A percentile compares a stretch with the other conserved stretches of the same genome.
These are phyloP conservation scores for Ophion slaviceki DNA, from an alignment of 2,888 invertebrate genomes.

Conservation along the genomic window DNA sequence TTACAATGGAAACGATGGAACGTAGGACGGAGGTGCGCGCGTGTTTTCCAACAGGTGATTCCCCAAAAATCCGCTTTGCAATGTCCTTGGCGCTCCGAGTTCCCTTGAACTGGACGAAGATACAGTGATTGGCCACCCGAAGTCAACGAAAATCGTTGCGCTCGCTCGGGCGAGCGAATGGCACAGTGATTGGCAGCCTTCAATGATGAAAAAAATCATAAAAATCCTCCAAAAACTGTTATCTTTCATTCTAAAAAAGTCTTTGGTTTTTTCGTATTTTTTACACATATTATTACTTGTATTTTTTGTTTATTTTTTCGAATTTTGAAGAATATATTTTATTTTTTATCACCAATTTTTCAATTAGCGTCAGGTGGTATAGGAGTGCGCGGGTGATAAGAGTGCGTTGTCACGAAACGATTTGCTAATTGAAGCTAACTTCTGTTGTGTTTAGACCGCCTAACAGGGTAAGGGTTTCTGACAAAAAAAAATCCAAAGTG, in stretches of 20 bases:
- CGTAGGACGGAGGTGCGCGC: conserved; percentile 31
- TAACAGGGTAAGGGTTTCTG: no score
- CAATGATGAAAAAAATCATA: not conserved
- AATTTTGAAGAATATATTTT: no score
- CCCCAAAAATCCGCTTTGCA: conserved; percentile 39
- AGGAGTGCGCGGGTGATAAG: no score
- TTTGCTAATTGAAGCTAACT: no score
- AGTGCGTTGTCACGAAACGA: no score
- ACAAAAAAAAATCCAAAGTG: no score
- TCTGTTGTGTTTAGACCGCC: no score
- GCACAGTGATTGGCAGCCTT: not conserved
- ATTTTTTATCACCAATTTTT: no score
- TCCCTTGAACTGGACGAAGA: not conserved
- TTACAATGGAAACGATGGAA: conserved; percentile 36
- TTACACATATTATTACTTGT: not conserved
- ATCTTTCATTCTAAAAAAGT: not conserved
- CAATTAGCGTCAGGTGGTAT: no score
- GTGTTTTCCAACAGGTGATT: conserved; percentile 49
- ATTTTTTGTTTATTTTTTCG: not conserved
- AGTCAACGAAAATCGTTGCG: not conserved
- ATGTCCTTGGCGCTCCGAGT: conserved; percentile 3
- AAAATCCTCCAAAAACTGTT: not conserved
- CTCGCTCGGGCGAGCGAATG: not conserved
- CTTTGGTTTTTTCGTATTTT: not conserved
- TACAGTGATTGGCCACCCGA: conserved; percentile 27